Conservation (phyloP, 2,888 invertebrate species). For the Dichetophora obliterata region DNA sequence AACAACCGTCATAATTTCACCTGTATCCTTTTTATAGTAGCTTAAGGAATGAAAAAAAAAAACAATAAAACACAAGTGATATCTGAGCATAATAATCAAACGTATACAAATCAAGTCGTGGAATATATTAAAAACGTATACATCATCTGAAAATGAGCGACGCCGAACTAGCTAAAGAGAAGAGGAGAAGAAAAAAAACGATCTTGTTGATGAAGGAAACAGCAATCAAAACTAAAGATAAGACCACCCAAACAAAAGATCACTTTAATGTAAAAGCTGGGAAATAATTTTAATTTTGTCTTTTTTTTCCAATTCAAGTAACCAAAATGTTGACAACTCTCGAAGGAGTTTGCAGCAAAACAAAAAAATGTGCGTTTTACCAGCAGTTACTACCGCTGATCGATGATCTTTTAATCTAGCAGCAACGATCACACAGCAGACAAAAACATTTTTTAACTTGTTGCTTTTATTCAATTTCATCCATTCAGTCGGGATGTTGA, state of each 20-base stretch:
- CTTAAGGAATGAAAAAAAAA: not conserved
- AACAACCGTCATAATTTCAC: constrained; percentile 60
- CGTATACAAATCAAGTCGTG: constrained; percentile 60
- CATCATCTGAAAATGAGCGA: constrained; percentile 31
- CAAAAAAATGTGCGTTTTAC: constrained; percentile 25
- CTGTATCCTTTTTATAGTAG: constrained; percentile 52
- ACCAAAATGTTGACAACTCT: constrained; percentile 26
- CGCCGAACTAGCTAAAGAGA: not conserved
- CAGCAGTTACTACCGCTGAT: constrained; percentile 25
- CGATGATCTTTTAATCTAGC: constrained; percentile 65
- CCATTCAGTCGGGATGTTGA: constrained; percentile 14
- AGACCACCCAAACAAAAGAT: constrained; percentile 58
- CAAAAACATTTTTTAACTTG: not conserved
- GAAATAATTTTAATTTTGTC: constrained; percentile 27
- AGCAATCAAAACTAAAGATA: constrained; percentile 61
- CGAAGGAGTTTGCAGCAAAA: not conserved
- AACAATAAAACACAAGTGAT: constrained; percentile 33
- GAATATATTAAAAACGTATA: constrained; percentile 43
- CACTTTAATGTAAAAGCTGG: constrained; percentile 28
- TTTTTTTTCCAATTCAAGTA: not conserved
- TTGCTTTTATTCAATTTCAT: not conserved
- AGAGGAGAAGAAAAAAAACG: not conserved
- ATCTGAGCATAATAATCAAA: constrained; percentile 46
- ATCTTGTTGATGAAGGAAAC: constrained; percentile 55
- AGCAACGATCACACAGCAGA: constrained; percentile 54